phyloP scores from a whole-genome alignment of 2,113 vertebrate species.

The Passer montanus region DNA sequence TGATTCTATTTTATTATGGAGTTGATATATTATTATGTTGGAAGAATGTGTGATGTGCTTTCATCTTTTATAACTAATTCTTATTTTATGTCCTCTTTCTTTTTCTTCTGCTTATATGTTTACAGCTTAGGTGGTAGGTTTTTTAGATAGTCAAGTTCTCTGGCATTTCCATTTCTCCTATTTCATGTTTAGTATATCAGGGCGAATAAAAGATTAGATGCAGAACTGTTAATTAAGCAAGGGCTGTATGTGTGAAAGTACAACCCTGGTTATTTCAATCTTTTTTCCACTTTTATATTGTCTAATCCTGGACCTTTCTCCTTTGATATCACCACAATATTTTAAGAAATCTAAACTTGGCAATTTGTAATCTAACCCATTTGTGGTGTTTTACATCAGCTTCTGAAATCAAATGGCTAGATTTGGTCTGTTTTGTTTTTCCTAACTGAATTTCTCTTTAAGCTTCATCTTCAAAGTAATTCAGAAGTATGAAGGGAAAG shows the following conservation, averaged over 20 bases:
- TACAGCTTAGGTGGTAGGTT: slow-evolving; percentile 31
- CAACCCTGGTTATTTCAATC: not conserved
- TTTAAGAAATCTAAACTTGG: not conserved
- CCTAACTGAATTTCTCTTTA: not conserved
- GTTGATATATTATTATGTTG: slow-evolving; percentile 40
- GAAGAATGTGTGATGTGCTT: slow-evolving; percentile 56
- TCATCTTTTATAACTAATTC: slow-evolving; percentile 66
- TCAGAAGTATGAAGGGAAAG: not conserved
- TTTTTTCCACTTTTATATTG: not conserved
- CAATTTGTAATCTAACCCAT: not conserved
- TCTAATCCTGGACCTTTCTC: not conserved
- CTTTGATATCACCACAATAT: not conserved
- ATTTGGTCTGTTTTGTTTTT: not conserved
- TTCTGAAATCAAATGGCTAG: not conserved
- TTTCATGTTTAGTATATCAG: slow-evolving; percentile 17
- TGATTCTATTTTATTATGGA: slow-evolving; percentile 55
- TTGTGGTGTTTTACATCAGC: not conserved
- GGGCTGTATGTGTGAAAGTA: not conserved
- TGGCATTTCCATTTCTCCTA: slow-evolving; percentile 40
- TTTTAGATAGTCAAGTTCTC: slow-evolving; percentile 30
- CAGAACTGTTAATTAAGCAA: not conserved
- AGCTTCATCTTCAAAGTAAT: not conserved
- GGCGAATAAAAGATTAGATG: not conserved
- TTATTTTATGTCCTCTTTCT: slow-evolving; percentile 59
- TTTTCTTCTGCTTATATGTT: slow-evolving; percentile 39